Base-by-base conservation (phyloP, 2,113 vertebrate genomes). In the Aldabrachelys gigantea region DNA sequence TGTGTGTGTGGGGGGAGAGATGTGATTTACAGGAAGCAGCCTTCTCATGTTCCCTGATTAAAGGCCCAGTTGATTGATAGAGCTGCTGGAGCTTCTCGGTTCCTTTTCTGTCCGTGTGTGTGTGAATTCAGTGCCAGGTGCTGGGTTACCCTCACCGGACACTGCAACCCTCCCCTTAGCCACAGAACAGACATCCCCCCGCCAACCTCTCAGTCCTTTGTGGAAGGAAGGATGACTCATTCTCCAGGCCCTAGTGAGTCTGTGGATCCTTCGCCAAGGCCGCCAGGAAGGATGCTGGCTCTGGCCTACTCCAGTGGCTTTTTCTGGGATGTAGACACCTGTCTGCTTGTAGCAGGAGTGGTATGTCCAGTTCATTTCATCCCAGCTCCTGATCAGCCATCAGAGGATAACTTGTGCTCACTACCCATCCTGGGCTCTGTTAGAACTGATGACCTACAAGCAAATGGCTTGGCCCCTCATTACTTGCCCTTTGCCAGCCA, bases 141-240 rank as follows among this genome's bases (percentile, higher is more conserved):
- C 41, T 11, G 25, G 12, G 41, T 44, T 44, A 24, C 72, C 38
- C 41, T 44, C 10, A 6, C 72, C 2, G 11, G 72, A 12, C 11
- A 76, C 75, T 14, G 75, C 10, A 72, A 10, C n/a, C 6, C 21
- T 78, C 50, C 82, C 3, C 4, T 0, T 3, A 82, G 82, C 44
- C 25, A 3, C 0, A 47, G 1, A 22, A 3, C 0, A 0, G 4
- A 29, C 80, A 53, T 3, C 12, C 47, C 80, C 86, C 1, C 62
- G 8, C 50, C 57, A 16, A 50, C 5, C 17, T 21, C 80, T 38
- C 3, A 1, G 19, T 25, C 54, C 54, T 54, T 72, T 38, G 80
- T 52, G 6, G 21, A 35, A 53, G 50, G 22, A 7, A n/a, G 50
- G 31, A 54, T 24, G 35, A 10, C 53, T 41, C 14, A 9, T 38